phyloP scores from a whole-genome alignment of 2,113 vertebrate genomes.

The Caracal caracal region DNA sequence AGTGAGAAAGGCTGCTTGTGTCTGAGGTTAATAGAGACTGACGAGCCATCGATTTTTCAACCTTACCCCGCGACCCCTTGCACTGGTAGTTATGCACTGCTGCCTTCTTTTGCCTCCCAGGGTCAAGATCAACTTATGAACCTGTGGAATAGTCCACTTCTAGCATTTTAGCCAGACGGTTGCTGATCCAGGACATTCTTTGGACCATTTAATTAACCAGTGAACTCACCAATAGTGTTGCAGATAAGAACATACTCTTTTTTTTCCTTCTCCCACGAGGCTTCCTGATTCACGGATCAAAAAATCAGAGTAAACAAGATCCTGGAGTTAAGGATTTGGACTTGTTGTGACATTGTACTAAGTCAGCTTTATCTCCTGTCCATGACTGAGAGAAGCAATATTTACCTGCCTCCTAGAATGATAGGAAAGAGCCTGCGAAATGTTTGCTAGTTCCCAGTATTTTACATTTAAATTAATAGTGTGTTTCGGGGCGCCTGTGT shows the following conservation, averaged over 20 bases:
- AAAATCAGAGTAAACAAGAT: background rate
- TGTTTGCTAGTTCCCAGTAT: background rate
- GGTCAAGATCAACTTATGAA: background rate
- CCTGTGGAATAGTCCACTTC: background rate
- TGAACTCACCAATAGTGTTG: background rate
- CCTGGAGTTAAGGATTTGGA: background rate
- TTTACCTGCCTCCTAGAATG: background rate
- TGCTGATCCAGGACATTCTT: background rate
- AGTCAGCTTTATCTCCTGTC: background rate
- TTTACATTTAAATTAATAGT: slow-evolving; percentile 12
- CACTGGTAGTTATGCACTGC: too few species aligned
- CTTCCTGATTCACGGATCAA: background rate
- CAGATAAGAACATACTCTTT: background rate
- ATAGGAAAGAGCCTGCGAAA: background rate
- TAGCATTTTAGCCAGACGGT: background rate
- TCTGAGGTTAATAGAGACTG: background rate
- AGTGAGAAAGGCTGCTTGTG: background rate
- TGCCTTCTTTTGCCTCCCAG: background rate
- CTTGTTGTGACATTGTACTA: background rate
- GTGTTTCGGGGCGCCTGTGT: too few species aligned
- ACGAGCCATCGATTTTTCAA: background rate
- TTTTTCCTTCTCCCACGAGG: background rate
- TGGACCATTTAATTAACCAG: background rate
- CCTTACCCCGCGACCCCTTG: background rate
- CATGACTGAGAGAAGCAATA: background rate